These are phyloP conservation scores for Diorhabda elongata DNA, from an alignment of 1,140 invertebrate species.

Conservation along the genomic window DNA sequence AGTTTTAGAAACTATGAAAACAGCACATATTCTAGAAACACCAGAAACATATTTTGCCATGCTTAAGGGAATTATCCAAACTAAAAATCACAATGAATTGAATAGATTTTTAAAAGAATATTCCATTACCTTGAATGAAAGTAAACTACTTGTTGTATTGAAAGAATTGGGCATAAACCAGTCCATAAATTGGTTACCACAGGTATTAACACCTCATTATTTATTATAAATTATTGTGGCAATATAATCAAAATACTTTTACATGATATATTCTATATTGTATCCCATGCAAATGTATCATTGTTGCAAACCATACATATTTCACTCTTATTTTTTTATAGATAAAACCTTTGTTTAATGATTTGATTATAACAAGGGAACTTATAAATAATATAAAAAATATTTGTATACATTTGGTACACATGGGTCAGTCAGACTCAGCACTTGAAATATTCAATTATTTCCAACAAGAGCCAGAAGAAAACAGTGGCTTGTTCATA, in stretches of 20 bases:
- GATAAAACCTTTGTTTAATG: neutral
- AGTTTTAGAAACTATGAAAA: conserved; percentile 47
- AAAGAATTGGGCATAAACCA: conserved; percentile 28
- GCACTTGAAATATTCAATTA: conserved; percentile 32
- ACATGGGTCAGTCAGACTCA: conserved; percentile 29
- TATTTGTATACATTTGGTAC: conserved; percentile 36
- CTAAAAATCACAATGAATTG: conserved; percentile 29
- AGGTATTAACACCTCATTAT: conserved; percentile 16
- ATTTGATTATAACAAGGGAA: conserved; percentile 19
- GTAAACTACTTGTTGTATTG: conserved; percentile 28
- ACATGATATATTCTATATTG: too few relatives aligned
- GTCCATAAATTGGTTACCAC: conserved; percentile 24
- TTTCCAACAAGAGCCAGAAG: conserved; percentile 22
- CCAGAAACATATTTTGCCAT: conserved; percentile 28
- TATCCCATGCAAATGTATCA: too few relatives aligned
- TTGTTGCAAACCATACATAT: too few relatives aligned
- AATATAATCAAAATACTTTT: too few relatives aligned
- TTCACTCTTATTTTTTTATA: too few relatives aligned
- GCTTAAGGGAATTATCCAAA: conserved; percentile 31
- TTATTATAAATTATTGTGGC: too few relatives aligned
- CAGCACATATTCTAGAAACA: conserved; percentile 40
- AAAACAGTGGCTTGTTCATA: conserved; percentile 25
- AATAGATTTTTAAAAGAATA: conserved; percentile 20
- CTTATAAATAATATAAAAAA: conserved; percentile 28
- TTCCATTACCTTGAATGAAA: conserved; percentile 21